Base-by-base conservation (phyloP, 2,797 vertebrate species). In the Intellagama lesueurii region DNA sequence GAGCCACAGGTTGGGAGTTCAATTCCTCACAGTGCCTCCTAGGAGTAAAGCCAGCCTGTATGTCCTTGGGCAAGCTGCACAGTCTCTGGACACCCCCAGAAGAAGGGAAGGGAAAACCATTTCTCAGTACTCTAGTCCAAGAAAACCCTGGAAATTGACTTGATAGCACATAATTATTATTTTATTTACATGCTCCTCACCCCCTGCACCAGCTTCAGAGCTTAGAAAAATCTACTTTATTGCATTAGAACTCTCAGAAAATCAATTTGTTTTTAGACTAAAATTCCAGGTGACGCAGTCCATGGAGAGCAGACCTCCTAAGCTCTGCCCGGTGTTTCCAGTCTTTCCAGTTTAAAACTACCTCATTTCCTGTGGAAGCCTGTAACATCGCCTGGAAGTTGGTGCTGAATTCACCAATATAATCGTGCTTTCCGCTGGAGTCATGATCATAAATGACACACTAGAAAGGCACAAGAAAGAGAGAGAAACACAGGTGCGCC, bases 381-480 rank as follows among this genome's bases (percentile, higher is more conserved):
- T 93, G 93, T 69, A 97, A 97, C 98, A 98, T 98, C 94, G 98
- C 97, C 70, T 97, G 98, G 94, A 98, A 98, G 0, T 96, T 97
- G 16, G 98, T 98, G 93, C 97, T 97, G 64, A 98, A 98, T 83
- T 98, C 98, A 0, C 98, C 98, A 0, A 98, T 98, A 95, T 98
- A 98, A 95, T 98, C 98, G 9, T 98, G 98, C 69, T 98, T 98
- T 40, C 98, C 98, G 1, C 98, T 98, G 1, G 98, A 98, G 94
- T 98, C 98, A 94, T 98, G 98, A 93, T 98, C 98, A 93, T 98
- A 98, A 49, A 98, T 97, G 0, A 97, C 96, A 91, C 98, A 98
- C 98, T 98, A 95, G 79, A 30, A 88, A 69, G 35, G n/a, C 2
- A 79, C 22, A 4, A n/a, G 14, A 28, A 7, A 30, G 44, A 7